Percentiles rank a stretch among this genome's conserved stretches.
Evolutionary conservation across 2,888 invertebrate species (phyloP).

Genomic region (Abscondita cerata): DNA sequence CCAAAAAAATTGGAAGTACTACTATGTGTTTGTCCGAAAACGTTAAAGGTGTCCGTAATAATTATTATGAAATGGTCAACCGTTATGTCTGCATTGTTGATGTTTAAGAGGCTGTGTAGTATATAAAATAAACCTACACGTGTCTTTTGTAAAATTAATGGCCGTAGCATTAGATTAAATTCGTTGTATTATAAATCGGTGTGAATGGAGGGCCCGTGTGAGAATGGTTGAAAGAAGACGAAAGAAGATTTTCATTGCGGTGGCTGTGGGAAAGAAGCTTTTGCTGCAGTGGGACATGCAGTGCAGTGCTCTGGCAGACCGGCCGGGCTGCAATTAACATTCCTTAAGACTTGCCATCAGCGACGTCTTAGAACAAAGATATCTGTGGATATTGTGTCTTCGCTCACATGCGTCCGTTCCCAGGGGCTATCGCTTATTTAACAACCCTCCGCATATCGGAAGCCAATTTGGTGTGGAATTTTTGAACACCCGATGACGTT

Average conservation of each 20-base stretch:
- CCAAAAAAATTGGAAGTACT: too few relatives aligned
- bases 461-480: slow-evolving; percentile 18
- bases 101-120: slow-evolving; percentile 5
- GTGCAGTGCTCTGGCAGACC: slow-evolving; percentile 48
- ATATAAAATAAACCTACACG: slow-evolving; percentile 24
- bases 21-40: too few relatives aligned
- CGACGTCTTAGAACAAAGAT: slow-evolving; percentile 57
- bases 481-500: slow-evolving; percentile 5
- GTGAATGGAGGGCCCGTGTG: slow-evolving; percentile 24
- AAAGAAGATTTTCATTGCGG: slow-evolving; percentile 27
- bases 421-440: slow-evolving; percentile 41
- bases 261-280: slow-evolving; percentile 32
- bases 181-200: slow-evolving; percentile 23
- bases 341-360: slow-evolving; percentile 57
- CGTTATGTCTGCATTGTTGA: slow-evolving; percentile 10
- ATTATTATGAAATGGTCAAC: slow-evolving; percentile 9
- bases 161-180: slow-evolving; percentile 30
- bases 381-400: slow-evolving; percentile 49
- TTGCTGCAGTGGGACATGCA: slow-evolving; percentile 43
- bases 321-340: slow-evolving; percentile 56
- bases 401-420: slow-evolving; percentile 41
- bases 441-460: slow-evolving; percentile 33
- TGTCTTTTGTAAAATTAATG: slow-evolving; percentile 30
- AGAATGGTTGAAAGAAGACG: slow-evolving; percentile 23
- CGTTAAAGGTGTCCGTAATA: background rate